Evolutionary conservation across 1,140 invertebrate genomes (phyloP), one percentile per base, ranked within the genome.

Genomic region (Formica selysi): DNA sequence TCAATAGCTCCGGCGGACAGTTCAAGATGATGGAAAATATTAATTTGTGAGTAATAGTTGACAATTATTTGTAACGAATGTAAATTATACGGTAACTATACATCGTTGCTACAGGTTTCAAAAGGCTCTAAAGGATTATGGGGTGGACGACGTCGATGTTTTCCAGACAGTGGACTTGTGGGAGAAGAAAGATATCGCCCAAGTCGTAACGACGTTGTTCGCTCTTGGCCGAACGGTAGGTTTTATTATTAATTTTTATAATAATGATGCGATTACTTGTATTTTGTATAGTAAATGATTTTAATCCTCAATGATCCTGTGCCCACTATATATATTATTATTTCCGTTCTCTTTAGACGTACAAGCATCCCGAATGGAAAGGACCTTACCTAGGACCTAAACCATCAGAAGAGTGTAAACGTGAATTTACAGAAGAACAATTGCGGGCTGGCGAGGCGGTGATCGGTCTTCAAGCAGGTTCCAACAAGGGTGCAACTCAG

Each of bases 21-120:
- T 99, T 99, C 95, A 98, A 98, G 91, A 97, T 98, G 96, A 99
- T 99, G 98, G 98, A 99, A 93, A 99, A 99, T 92, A 97, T 99
- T 87, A 98, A 97, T 93, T 95, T 97, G 97, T 98, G 94, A 96
- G 97, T 96, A 85, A 54, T 11, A 13, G 3, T 19, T 0, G 7
- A 10, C 2, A n/a, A 11, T 19, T 19, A 8, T 29, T 29, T 38
- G 3, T 38, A 61, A 59, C 6, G 7, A 22, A 48, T 16, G 6
- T n/a, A 26, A 67, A 84, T 38, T 62, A 16, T 5, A 26, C 13
- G 11, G 0, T 38, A 10, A 41, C 44, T 29, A 38, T 29, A 48
- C 8, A 32, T 48, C 36, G 36, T 13, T 3, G 7, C 32, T 74
- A 4, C 11, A 98, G 98, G 90, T 99, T 99, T 95, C 98, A 98